A percentile compares a stretch with the other conserved stretches of the same genome.
phyloP scores from a whole-genome alignment of 1,140 invertebrate genomes.

The Formica selysi region DNA sequence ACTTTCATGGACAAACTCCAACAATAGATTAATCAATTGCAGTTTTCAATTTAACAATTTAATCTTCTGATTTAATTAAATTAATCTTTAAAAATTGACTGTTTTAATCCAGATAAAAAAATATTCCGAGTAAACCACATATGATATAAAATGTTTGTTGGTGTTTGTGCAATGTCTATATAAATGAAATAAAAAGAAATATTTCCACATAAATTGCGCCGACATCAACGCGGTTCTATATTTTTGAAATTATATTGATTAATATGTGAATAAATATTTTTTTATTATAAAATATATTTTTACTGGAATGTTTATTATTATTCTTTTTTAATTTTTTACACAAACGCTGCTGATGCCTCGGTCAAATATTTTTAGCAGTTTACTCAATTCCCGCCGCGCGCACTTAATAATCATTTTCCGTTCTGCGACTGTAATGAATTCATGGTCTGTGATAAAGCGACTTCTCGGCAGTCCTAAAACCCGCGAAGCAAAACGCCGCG shows the following conservation, averaged over 20 bases:
- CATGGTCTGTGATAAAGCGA: slow-evolving; percentile 45
- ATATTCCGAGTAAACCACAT: neutral
- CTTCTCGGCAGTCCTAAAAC: slow-evolving; percentile 22
- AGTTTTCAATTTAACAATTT: neutral
- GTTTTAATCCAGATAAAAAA: neutral
- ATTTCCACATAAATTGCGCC: neutral
- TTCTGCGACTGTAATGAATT: slow-evolving; percentile 29
- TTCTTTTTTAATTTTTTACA: slow-evolving; percentile 1
- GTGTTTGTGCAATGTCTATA: neutral
- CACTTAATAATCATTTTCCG: slow-evolving; percentile 52
- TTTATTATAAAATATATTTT: neutral
- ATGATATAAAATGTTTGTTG: neutral
- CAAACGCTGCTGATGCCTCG: neutral
- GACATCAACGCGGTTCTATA: neutral
- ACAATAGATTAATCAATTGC: neutral
- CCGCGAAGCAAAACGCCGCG: slow-evolving; percentile 44
- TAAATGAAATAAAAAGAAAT: neutral
- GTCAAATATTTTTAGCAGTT: neutral
- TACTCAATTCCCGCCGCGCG: neutral
- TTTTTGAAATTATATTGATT: slow-evolving; percentile 4
- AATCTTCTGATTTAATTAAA: neutral
- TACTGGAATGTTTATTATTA: neutral
- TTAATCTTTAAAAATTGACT: neutral
- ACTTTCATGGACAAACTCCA: slow-evolving; percentile 14
- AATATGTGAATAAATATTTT: neutral